Evolutionary conservation across 2,797 vertebrate genomes (phyloP).

Genomic region (Amblyopsis hoosieri): DNA sequence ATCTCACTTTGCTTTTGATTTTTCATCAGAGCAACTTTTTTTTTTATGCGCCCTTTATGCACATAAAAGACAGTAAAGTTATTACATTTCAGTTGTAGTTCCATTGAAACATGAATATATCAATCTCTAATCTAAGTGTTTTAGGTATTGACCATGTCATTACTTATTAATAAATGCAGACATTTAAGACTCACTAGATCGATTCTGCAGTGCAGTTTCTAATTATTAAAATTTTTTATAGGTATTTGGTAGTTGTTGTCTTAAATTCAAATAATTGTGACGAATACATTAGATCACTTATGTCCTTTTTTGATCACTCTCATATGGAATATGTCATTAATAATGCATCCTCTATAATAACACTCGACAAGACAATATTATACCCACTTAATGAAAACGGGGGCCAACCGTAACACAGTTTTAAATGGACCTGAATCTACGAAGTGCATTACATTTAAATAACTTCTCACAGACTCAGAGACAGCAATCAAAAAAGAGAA

Average conservation of each 20-base stretch:
- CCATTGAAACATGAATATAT: constrained; percentile 24
- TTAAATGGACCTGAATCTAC: constrained; percentile 3
- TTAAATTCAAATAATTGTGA: no score
- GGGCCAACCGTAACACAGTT: neutral
- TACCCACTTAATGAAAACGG: constrained; percentile 5
- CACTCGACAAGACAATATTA: neutral
- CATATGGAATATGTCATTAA: no score
- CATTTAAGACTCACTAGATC: no score
- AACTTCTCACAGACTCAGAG: constrained; percentile 23
- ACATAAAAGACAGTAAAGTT: constrained; percentile 31
- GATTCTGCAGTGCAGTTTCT: no score
- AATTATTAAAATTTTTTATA: no score
- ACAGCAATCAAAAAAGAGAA: constrained; percentile 17
- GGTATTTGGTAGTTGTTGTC: no score
- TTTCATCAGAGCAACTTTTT: constrained; percentile 14
- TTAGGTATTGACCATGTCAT: neutral
- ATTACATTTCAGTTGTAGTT: constrained; percentile 28
- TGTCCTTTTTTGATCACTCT: no score
- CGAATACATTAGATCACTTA: no score
- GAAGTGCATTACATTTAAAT: constrained; percentile 20
- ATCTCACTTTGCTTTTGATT: constrained; percentile 11
- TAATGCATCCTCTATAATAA: no score
- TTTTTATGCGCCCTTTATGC: constrained; percentile 5
- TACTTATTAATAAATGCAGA: no score
- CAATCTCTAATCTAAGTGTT: no score